Conservation (phyloP, 2,888 invertebrate species). For the Acleris cristana region DNA sequence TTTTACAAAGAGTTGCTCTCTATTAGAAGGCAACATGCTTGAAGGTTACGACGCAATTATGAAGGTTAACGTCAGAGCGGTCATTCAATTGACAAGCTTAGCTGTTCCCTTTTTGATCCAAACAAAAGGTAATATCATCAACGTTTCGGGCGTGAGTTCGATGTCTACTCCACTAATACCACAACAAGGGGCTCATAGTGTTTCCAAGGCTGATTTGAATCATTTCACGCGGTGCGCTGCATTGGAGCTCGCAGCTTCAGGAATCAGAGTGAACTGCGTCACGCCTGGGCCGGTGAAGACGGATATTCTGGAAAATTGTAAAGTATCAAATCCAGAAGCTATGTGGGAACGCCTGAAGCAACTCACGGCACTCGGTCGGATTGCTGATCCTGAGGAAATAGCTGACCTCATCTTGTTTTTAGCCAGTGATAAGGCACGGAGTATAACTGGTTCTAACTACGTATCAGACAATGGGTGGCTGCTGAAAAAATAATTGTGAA, state of each 20-base stretch:
- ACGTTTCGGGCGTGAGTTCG: conserved; percentile 54
- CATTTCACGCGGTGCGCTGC: conserved; percentile 89
- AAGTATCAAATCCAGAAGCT: too few species aligned
- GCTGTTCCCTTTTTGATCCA: conserved; percentile 51
- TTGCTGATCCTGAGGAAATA: too few species aligned
- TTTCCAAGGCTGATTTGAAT: conserved; percentile 90
- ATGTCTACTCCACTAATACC: conserved; percentile 12
- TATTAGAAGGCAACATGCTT: conserved; percentile 40
- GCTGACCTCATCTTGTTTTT: too few species aligned
- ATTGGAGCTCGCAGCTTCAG: conserved; percentile 82
- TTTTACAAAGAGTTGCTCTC: conserved; percentile 40
- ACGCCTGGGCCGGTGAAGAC: too few species aligned
- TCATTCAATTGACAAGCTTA: conserved; percentile 48
- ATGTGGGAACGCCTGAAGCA: too few species aligned
- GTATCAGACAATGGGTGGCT: conserved; percentile 9
- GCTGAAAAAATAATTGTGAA: conserved; percentile 49
- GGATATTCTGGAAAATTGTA: too few species aligned
- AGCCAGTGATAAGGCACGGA: conserved; percentile 86
- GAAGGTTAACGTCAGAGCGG: conserved; percentile 51
- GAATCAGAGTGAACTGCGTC: conserved; percentile 77
- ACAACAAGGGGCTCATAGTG: conserved; percentile 74
- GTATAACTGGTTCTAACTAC: conserved; percentile 5
- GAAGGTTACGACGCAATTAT: conserved; percentile 50
- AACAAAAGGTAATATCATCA: conserved; percentile 58
- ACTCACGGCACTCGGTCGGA: too few species aligned